A percentile compares a stretch with the other conserved stretches of the same genome.
phyloP scores from a whole-genome alignment of 2,113 vertebrate species.

The Hyaena hyaena region DNA sequence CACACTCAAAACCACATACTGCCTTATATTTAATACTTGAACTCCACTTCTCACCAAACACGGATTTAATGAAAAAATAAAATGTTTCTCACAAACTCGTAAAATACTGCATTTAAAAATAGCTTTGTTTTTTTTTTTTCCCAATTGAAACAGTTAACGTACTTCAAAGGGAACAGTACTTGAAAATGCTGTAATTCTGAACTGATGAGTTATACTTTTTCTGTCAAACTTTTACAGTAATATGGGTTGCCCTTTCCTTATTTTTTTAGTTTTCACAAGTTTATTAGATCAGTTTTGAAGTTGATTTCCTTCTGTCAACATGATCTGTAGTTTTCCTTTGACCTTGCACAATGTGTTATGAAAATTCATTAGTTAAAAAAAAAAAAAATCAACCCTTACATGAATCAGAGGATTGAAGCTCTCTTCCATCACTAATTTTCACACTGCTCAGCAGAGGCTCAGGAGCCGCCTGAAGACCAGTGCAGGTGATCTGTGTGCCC shows the following conservation, averaged over 20 bases:
- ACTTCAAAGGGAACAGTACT: constrained; percentile 59
- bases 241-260: constrained; percentile 3
- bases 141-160: constrained; percentile 35
- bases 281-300: constrained; percentile 56
- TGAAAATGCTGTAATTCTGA: constrained; percentile 66
- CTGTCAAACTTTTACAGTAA: constrained; percentile 47
- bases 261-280: constrained; percentile 43
- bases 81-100: background rate
- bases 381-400: background rate
- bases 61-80: constrained; percentile 5
- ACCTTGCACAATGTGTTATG: constrained; percentile 46
- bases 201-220: constrained; percentile 43
- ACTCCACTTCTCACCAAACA: background rate
- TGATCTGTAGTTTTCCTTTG: constrained; percentile 47
- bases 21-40: background rate
- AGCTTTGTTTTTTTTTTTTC: background rate
- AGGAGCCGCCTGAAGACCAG: background rate
- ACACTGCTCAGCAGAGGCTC: background rate
- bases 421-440: background rate
- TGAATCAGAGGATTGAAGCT: no score
- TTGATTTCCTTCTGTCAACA: constrained; percentile 18
- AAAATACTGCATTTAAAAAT: background rate
- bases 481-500: background rate
- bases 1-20: background rate
- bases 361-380: background rate